phyloP scores from a whole-genome alignment of 2,113 vertebrate genomes.

The Nibea coibor region DNA sequence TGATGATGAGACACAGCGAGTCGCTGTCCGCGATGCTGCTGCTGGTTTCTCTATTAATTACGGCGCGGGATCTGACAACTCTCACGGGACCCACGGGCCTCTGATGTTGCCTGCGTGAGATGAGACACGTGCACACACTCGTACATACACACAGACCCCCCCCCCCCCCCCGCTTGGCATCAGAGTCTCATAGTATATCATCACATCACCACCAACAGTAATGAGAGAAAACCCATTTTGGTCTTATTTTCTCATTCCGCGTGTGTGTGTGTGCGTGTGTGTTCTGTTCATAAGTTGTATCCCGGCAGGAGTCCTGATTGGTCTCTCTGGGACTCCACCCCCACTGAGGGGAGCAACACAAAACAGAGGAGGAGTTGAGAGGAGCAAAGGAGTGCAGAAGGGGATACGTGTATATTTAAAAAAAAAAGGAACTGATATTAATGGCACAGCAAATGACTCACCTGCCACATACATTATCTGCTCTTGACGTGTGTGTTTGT shows the following conservation, averaged over 20 bases:
- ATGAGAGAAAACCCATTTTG: constrained; percentile 60
- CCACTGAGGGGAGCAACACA: constrained; percentile 44
- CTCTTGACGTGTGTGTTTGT: background rate
- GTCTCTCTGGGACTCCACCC: constrained; percentile 77
- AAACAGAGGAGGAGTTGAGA: constrained; percentile 46
- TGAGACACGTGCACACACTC: constrained; percentile 30
- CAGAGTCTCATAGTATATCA: constrained; percentile 39
- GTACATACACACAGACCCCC: background rate
- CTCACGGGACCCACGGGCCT: constrained; percentile 66
- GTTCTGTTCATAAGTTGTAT: constrained; percentile 64
- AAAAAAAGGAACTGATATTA: constrained; percentile 39
- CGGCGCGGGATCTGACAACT: constrained; percentile 53
- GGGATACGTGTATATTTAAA: background rate
- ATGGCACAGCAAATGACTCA: background rate
- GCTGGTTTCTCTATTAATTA: constrained; percentile 67
- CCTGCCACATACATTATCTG: background rate
- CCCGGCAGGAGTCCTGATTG: constrained; percentile 74
- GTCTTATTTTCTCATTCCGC: background rate
- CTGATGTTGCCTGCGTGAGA: constrained; percentile 69
- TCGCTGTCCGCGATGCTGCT: constrained; percentile 55
- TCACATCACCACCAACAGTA: constrained; percentile 43
- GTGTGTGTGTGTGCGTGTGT: constrained; percentile 16
- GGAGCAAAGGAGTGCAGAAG: constrained; percentile 29
- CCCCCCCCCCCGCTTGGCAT: constrained; percentile 33
- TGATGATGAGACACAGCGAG: constrained; percentile 29